Base-by-base conservation (phyloP, 2,797 vertebrate genomes). In the Diglossa cyanea region DNA sequence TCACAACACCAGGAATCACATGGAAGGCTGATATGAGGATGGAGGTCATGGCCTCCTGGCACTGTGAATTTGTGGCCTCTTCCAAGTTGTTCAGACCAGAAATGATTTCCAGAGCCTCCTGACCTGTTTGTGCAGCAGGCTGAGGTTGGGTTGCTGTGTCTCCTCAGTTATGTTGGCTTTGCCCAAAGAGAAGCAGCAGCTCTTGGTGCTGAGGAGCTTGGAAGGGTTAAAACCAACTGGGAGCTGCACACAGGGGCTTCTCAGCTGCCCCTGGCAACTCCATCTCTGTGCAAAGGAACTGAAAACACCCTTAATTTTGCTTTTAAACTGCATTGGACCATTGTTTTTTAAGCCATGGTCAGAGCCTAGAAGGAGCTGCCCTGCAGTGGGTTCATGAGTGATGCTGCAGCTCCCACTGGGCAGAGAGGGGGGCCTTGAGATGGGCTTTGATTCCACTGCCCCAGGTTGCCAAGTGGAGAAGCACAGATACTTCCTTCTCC, bases 1-100 rank as follows among this genome's bases (percentile, higher is more conserved):
- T 61, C n/a, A 4, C 7, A n/a, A 6, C 13, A 3, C 11, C 1
- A 17, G n/a, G 31, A 45, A 23, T 51, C 4, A 2, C 3, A 0
- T 10, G 33, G 17, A 53, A 33, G 40, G 65, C 44, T 33, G 35
- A 2, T 37, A 4, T 0, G 2, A 13, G 31, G 25, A 20, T 35
- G 18, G n/a, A 23, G 45, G 31, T 40, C 30, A 4, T 19, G 37
- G 13, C 6, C 9, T 83, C 53, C 25, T 40, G 80, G 33, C 42
- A 39, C 0, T 0, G 3, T 13, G 63, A 18, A 53, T 70, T 61
- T 51, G 25, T 50, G 25, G 17, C 71, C 12, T 82, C 19, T 65
- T 75, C 40, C 24, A 10, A 30, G 58, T 23, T 30, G 5, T 84
- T 95, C 42, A 30, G 39, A 26, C 30, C 2, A 1, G 62, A 78